Evolutionary conservation across 2,797 vertebrate species (phyloP).

Genomic region (Synanceia verrucosa): DNA sequence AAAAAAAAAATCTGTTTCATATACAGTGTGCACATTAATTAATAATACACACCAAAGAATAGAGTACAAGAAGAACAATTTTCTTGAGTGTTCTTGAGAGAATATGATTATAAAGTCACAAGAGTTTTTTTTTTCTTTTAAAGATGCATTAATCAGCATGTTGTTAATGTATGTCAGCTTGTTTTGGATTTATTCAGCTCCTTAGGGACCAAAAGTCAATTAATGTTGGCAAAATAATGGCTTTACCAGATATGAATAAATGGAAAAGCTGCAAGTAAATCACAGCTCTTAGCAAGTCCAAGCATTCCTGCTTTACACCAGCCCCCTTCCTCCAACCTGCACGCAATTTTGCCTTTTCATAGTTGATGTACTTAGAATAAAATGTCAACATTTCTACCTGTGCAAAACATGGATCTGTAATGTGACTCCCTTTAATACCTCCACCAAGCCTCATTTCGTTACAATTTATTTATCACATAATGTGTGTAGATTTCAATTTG

Average conservation of each 20-base stretch:
- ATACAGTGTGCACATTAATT: conserved; percentile 2
- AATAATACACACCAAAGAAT: background rate
- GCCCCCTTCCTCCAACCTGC: background rate
- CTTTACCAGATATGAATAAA: background rate
- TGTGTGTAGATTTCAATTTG: background rate
- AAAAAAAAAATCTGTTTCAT: background rate
- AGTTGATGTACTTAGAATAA: background rate
- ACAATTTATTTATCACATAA: background rate
- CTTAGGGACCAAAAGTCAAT: conserved; percentile 7
- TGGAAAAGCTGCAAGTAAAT: background rate
- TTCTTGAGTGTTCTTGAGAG: background rate
- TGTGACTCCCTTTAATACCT: background rate
- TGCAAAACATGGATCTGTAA: background rate
- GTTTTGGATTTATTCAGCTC: background rate
- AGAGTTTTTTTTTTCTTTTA: background rate
- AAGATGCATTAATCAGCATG: background rate
- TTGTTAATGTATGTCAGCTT: background rate
- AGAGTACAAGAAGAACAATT: background rate
- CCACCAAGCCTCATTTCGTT: background rate
- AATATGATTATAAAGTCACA: background rate
- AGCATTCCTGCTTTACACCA: background rate
- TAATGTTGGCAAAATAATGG: background rate
- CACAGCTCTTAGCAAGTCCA: background rate
- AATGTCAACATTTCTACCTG: background rate
- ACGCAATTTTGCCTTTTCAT: background rate